Base-by-base conservation (phyloP, 2,888 invertebrate species). In the Brachynemurus nebulosus region DNA sequence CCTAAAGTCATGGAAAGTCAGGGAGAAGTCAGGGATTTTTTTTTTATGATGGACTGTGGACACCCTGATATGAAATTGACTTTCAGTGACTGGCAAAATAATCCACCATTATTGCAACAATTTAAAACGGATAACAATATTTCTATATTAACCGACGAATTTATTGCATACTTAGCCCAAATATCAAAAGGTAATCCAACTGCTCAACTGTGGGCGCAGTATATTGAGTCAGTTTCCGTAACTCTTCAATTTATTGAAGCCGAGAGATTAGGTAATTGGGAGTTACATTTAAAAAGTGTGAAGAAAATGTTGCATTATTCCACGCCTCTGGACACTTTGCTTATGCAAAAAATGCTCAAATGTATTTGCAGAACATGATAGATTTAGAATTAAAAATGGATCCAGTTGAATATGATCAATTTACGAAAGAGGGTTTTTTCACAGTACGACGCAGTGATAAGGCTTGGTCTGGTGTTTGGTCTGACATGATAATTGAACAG, bases 281-380 rank as follows among this genome's bases (percentile, higher is more conserved):
- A 27, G 5, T 4, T 35, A 2, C 35, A 35, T 6, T 6, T 35
- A 4, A 8, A 4, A 16, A 8, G 3, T 17, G 17, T 35, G n/a
- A 6, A 11, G n/a, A 14, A 5, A 12, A 7, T 3, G 3, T 9
- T 35, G 17, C 35, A 4, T 35, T 35, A 3, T 35, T 35, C 12
- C 35, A 35, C 12, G 35, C 35, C 2, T 3, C 4, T 2, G 61
- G 62, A 8, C 58, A 65, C 52, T 58, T 59, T 42, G 39, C 50
- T 2, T 60, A 62, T 51, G 57, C 59, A 23, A 59, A 59, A 52
- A 55, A 50, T 37, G 50, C 50, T 17, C 58, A 60, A 30, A 38
- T 62, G 5, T 61, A 61, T 53, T 42, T 63, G 12, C 63, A 64
- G 55, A 57, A 60, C 49, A 62, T 62, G 60, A 30, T 40, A 6